Base-by-base conservation (phyloP, 2,888 invertebrate genomes). In the Hetaerina titia region DNA sequence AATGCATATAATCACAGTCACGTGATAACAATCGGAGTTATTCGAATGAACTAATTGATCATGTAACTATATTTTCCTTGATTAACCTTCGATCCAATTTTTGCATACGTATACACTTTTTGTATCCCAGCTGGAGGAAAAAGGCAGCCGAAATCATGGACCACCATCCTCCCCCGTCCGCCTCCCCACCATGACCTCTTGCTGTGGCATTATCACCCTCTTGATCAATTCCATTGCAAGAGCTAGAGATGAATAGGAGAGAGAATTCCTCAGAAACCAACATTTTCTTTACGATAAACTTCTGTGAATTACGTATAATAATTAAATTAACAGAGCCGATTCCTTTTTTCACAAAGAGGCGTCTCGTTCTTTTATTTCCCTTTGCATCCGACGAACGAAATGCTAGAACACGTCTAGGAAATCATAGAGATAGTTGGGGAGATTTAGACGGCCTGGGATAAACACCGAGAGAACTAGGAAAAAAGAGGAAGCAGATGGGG, bases 271-370 rank as follows among this genome's bases (percentile, higher is more conserved):
- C 22, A 81, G 81, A 31, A 81, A 31, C 64, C 92, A n/a, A 56
- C 69, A 22, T 92, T 22, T 69, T 92, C 74, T 89, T 56, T n/a
- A 31, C 1, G 22, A 56, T 57, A 69, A 69, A 69, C 69, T 22
- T 74, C 45, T 69, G 92, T 69, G 92, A 74, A 56, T 92, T 74
- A 22, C 45, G 69, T 56, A n/a, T 74, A 92, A 69, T 92, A 69
- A 92, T 69, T 92, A 69, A 69, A 69, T 17, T 45, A 74, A 45
- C 56, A 45, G 45, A 45, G 13, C 56, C 4, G 17, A 17, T 45
- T n/a, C 22, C 69, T 45, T 74, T 92, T 92, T 81, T 25, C 11
- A 8, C 15, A 13, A 1, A 69, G n/a, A 69, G 17, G 17, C 5
- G 60, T 45, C 60, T 60, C 13, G 60, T 60, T 60, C 60, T 22